Evolutionary conservation across 2,113 vertebrate species (phyloP), one percentile per base, ranked within the genome.

Genomic region (Sigmodon hispidus): DNA sequence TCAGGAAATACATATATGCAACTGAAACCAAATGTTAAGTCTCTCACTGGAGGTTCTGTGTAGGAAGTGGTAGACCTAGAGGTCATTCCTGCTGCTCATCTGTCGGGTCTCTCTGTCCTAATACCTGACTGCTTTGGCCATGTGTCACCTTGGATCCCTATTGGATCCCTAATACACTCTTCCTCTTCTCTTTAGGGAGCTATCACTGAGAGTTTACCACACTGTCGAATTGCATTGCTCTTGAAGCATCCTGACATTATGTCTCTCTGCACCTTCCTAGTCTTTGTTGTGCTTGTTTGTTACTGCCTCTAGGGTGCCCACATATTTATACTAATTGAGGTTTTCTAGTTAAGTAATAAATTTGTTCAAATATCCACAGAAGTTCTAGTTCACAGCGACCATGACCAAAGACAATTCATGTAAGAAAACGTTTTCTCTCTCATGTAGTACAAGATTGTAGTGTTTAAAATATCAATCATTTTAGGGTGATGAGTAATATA

Each of bases 51-150:
- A 12, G 3, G 9, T 7, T 7, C 24, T 17, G 8, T 7, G 0
- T 11, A 0, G 0, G 5, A 34, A 7, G 1, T 21, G 4, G 0
- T 0, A 0, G 24, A 57, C 59, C 1, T 1, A 7, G 63, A 85
- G 3, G 43, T 13, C 0, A 0, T 0, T 4, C 36, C 7, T 61
- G 24, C 52, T 21, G 36, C 12, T 6, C 24, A 50, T 61, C 86
- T 11, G 50, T 40, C 36, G 9, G 43, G 5, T 21, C 0, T 6
- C 31, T 73, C 36, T 55, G 43, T 22, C 22, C 75, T 3, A 1
- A 24, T 1, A 79, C 16, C 16, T 19, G 24, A 7, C 26, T 19
- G 12, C 50, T 22, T 21, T 4, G 17, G 57, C 52, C 52, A 55
- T 1, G 5, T 15, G 36, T 61, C 55, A 43, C 24, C 11, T 26